Percentiles rank a stretch among this genome's conserved stretches.
Conservation (phyloP, 2,888 invertebrate genomes). For the Chrysolina oricalcia region DNA sequence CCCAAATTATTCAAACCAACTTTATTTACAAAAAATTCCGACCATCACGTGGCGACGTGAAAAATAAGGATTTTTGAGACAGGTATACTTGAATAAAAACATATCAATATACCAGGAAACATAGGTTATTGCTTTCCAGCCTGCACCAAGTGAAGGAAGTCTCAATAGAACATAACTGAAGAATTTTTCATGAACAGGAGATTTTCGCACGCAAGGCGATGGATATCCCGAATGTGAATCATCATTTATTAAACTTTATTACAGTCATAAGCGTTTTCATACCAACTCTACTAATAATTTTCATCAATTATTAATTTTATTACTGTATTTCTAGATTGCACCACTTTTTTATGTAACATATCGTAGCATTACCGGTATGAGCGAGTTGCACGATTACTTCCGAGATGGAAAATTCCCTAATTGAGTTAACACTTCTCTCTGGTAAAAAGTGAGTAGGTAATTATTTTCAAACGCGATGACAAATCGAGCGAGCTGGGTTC, state of each 20-base stretch:
- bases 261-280: conserved; percentile 5
- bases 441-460: not conserved
- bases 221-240: conserved; percentile 2
- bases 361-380: not conserved
- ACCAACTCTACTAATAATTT: not conserved
- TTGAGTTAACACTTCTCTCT: not conserved
- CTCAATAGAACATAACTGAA: not conserved
- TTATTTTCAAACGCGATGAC: not conserved
- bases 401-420: not conserved
- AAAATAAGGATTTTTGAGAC: too few species aligned
- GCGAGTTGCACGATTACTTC: not conserved
- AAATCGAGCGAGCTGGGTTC: not conserved
- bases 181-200: not conserved
- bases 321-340: not conserved
- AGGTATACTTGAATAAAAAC: not conserved
- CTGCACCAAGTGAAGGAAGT: not conserved
- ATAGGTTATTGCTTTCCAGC: not conserved
- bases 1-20: too few species aligned
- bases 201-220: conserved; percentile 15
- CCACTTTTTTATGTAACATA: not conserved
- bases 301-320: not conserved
- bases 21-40: too few species aligned
- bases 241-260: conserved; percentile 14
- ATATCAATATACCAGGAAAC: not conserved
- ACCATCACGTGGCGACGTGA: too few species aligned